Base-by-base conservation (phyloP, 2,888 invertebrate genomes). In the Phalangium opilio region DNA sequence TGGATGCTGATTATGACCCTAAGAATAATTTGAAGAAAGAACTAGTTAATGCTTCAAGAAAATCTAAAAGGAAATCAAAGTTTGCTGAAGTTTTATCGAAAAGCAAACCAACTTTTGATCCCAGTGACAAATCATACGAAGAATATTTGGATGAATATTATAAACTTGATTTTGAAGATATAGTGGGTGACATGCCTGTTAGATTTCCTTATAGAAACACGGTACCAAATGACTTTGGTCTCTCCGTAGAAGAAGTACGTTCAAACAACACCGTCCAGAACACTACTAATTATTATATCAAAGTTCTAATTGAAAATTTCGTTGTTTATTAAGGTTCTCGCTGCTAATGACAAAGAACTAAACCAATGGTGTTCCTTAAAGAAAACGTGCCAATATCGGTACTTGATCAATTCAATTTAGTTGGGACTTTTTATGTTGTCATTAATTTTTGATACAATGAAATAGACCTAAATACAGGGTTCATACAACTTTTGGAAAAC, bases 101-200 rank as follows among this genome's bases (percentile, higher is more conserved):
- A 33, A 75, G 81, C 45, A 91, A 91, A 62, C 93, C 93, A 0
- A 73, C 76, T 45, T 93, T 83, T 67, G 76, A 93, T 65, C 86
- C 91, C 0, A 69, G 73, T 0, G 44, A 45, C 4, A 50, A 50
- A 44, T 40, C 46, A 3, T 50, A 55, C 40, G 76, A 80, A 32
- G 75, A 90, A 58, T 91, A 91, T 62, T 77, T 91, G 63, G 87
- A 95, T 60, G 91, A 95, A 65, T 95, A 93, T 65, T 95, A 95
- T 63, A 78, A 82, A 60, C 71, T 95, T 63, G 89, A 95, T 66
- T 96, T 84, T 64, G 96, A 96, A 63, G 96, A 98, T 66, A 76
- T 95, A 44, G 81, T 96, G 43, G 93, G 64, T 0, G 90, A 93
- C 62, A 66, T 83, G 57, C 89, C 89, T 0, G 91, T 90, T 50